Evolutionary conservation across 2,888 invertebrate genomes (phyloP), one percentile per base, ranked within the genome.

Genomic region (Apotomis capreana): DNA sequence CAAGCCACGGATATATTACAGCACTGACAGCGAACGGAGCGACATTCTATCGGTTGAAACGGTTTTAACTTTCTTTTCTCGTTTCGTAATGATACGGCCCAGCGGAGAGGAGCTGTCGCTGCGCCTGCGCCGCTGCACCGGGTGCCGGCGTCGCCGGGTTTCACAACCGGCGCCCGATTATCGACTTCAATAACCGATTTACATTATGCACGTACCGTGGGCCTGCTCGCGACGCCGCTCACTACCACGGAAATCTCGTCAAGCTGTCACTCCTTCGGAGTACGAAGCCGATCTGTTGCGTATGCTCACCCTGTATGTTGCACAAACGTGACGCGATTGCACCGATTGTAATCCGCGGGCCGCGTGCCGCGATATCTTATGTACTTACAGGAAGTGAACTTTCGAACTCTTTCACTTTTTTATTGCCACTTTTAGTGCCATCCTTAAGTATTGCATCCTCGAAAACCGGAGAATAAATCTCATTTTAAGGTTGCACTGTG

Each of bases 301-400:
- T 84, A 85, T 86, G 87, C 89, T 87, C 89, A 87, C 89, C 87
- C 89, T 89, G 89, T 91, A 89, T 87, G 84, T 92, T 91, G 89
- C 91, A 90, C 88, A 90, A 89, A 89, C 89, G 78, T 78, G 80
- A 78, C 79, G 83, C 84, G 87, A 86, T 84, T 83, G 83, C 86
- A 82, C 74, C 76, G 87, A 89, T 90, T 89, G 88, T 88, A 89
- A 89, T 88, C 88, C 88, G 86, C 88, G n/a, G n/a, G n/a, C n/a
- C n/a, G 89, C 89, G 88, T 89, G 89, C 86, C 75, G 80, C 79
- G 84, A 85, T 87, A 87, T 87, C 85, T 87, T 88, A 85, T 84
- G 84, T 83, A 83, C 80, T 83, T 83, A 79, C 83, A 87, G 87
- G 87, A 89, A 88, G 84, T 82, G 81, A 84, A 87, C 87, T 89